A percentile compares a stretch with the other conserved stretches of the same genome.
phyloP scores from a whole-genome alignment of 1,140 invertebrate genomes.

The Cotesia chilonis region DNA sequence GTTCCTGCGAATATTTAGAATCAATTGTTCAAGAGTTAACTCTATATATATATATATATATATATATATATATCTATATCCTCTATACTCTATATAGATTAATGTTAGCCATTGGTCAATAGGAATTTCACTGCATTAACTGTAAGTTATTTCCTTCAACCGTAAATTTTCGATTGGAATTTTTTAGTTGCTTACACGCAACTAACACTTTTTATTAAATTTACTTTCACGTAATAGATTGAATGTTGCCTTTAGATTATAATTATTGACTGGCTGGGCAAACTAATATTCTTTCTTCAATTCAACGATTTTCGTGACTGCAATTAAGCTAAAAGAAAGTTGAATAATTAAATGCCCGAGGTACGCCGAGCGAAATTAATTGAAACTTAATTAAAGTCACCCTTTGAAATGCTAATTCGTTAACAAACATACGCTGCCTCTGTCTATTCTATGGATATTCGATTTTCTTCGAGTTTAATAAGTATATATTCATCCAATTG shows the following conservation, averaged over 20 bases:
- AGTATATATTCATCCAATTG: slow-evolving; percentile 18
- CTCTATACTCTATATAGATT: not conserved
- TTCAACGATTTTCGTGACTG: slow-evolving; percentile 55
- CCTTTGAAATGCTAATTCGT: slow-evolving; percentile 67
- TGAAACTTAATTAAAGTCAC: slow-evolving; percentile 65
- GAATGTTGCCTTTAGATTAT: slow-evolving; percentile 13
- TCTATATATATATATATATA: not conserved
- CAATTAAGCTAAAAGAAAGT: slow-evolving; percentile 64
- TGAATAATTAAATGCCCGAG: slow-evolving; percentile 53
- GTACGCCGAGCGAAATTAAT: slow-evolving; percentile 60
- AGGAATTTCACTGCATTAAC: not conserved
- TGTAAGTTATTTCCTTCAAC: not conserved
- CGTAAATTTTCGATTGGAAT: not conserved
- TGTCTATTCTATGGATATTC: slow-evolving; percentile 30
- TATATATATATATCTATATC: not conserved
- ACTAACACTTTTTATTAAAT: slow-evolving; percentile 16
- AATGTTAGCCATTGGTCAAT: slow-evolving; percentile 15
- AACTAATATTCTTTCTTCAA: slow-evolving; percentile 51
- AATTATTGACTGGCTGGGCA: slow-evolving; percentile 27
- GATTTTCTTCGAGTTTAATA: slow-evolving; percentile 15
- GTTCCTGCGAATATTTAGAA: slow-evolving; percentile 48
- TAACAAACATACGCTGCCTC: slow-evolving; percentile 58
- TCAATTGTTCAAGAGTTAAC: slow-evolving; percentile 31
- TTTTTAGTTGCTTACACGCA: not conserved
- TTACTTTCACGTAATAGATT: slow-evolving; percentile 3